Evolutionary conservation across 2,888 invertebrate species (phyloP).

Genomic region (Agonum fuliginosum): DNA sequence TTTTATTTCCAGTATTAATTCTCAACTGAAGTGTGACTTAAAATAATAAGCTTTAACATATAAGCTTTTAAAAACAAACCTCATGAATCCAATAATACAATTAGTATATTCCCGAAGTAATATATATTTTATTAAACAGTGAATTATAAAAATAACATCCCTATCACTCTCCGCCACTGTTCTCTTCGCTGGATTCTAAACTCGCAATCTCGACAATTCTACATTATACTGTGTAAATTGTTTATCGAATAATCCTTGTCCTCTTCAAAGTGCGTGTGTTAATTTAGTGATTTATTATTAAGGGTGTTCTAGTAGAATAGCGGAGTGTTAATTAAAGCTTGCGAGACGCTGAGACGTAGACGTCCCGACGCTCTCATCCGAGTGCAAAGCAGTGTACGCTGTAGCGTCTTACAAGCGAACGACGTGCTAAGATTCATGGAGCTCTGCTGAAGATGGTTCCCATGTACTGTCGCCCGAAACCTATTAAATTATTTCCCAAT

Average conservation of each 20-base stretch:
- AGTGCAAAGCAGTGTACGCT: conserved; percentile 65
- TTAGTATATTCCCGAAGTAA: no score
- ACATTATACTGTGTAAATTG: conserved; percentile 13
- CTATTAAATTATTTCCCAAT: conserved; percentile 58
- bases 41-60: no score
- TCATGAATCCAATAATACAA: no score
- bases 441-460: conserved; percentile 51
- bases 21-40: no score
- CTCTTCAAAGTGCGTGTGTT: not conserved
- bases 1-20: no score
- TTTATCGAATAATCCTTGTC: conserved; percentile 13
- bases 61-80: no score
- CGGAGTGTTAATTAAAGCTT: conserved; percentile 65
- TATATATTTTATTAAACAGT: no score
- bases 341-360: no score
- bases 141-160: no score
- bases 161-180: no score
- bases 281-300: conserved; percentile 47
- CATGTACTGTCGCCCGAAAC: conserved; percentile 59
- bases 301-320: conserved; percentile 62
- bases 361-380: conserved; percentile 62
- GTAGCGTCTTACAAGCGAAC: conserved; percentile 58
- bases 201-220: not conserved
- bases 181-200: no score
- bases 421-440: conserved; percentile 51